Evolutionary conservation across 35 echinoderm and acorn worm species (phyloP).

Genomic region (Acanthaster planci): DNA sequence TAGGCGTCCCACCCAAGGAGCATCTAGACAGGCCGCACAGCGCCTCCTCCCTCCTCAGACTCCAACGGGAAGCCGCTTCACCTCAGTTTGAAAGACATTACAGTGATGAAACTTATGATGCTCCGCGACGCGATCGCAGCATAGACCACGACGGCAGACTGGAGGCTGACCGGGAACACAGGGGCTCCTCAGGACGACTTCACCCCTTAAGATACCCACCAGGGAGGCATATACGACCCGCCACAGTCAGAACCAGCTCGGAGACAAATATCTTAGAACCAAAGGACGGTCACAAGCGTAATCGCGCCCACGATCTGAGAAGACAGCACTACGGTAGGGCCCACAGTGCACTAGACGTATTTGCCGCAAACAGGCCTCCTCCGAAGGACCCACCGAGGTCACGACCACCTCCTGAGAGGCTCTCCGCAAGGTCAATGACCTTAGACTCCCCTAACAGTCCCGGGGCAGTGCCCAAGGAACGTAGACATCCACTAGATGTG

Average conservation of each 20-base stretch:
- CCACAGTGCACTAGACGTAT: constrained; percentile 56
- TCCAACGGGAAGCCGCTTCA: constrained; percentile 43
- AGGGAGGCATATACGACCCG: constrained; percentile 20
- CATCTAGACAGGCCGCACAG: constrained; percentile 52
- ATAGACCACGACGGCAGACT: constrained; percentile 15
- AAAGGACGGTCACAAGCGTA: constrained; percentile 16
- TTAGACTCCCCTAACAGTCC: constrained; percentile 12
- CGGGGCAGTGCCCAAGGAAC: background rate
- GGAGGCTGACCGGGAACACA: constrained; percentile 16
- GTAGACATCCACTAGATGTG: constrained; percentile 5
- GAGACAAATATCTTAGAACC: constrained; percentile 48
- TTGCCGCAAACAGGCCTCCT: constrained; percentile 41
- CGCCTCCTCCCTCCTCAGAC: constrained; percentile 53
- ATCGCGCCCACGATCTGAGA: constrained; percentile 15
- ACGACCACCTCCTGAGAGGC: background rate
- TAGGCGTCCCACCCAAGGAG: constrained; percentile 10
- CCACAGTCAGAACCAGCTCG: constrained; percentile 35
- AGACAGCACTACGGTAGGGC: constrained; percentile 42
- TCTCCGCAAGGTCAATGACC: constrained; percentile 12
- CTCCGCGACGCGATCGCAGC: background rate
- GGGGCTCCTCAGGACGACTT: constrained; percentile 13
- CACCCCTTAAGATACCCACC: background rate
- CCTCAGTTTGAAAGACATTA: constrained; percentile 47
- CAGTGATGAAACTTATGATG: constrained; percentile 45
- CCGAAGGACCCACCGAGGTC: background rate